Evolutionary conservation across 2,888 invertebrate genomes (phyloP), one percentile per base, ranked within the genome.

Genomic region (Empis stercorea): DNA sequence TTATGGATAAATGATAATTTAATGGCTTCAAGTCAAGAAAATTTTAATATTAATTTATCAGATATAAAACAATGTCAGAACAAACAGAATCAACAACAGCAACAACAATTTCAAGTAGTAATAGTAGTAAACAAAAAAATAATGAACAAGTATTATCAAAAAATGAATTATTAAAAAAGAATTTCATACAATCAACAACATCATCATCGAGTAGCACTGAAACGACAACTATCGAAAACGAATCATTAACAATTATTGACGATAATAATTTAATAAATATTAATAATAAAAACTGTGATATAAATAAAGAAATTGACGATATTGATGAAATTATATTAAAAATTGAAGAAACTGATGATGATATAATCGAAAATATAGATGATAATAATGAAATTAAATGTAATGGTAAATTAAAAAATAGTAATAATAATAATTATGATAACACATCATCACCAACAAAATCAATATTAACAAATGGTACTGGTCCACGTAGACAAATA

Each of bases 401-500:
- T 39, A 27, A 40, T 23, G 23, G n/a, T n/a, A 20, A 40, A 14
- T 20, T 14, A 27, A 13, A 5, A 39, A 17, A 16, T 17, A 14
- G 7, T 27, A n/a, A n/a, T 40, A 2, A n/a, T 11, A n/a, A 23
- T 6, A 20, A 13, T 11, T 17, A 10, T 32, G 3, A 34, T n/a
- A n/a, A 34, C 13, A 4, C n/a, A 34, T 4, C 34, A 34, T 40
- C 40, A 14, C 27, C 40, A 40, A 13, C 40, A 4, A 40, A 40
- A 40, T 40, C 40, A n/a, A 40, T 40, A 13, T 40, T 40, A 40
- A n/a, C 27, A n/a, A 40, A 40, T 40, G 27, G 27, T 40, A 13
- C 27, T 9, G 30, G 50, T 16, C 9, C 48, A 27, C 51, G 50
- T 23, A 47, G 53, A 11, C 58, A 56, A 41, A 46, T 59, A 0